phyloP scores from a whole-genome alignment of 1,140 invertebrate genomes.

The Trichoplusia ni region DNA sequence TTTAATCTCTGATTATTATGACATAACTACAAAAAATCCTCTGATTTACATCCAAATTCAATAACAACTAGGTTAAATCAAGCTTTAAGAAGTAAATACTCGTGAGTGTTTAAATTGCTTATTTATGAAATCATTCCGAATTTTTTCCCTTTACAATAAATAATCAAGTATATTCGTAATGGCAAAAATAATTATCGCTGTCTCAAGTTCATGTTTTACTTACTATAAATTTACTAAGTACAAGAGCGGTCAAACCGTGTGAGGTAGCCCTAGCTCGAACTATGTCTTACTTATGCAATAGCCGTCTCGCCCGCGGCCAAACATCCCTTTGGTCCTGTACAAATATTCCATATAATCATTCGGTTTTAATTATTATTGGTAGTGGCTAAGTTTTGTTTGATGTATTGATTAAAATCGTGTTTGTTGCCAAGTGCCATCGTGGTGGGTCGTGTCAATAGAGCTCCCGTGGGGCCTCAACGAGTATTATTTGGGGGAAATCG shows the following conservation, averaged over 20 bases:
- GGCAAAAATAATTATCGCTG: no score
- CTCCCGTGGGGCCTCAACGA: slow-evolving; percentile 47
- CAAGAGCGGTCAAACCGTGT: not conserved
- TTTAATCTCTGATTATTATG: no score
- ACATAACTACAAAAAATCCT: no score
- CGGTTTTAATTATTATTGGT: slow-evolving; percentile 81
- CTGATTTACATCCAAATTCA: no score
- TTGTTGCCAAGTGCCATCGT: slow-evolving; percentile 73
- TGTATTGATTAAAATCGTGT: slow-evolving; percentile 80
- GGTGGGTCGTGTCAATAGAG: slow-evolving; percentile 58
- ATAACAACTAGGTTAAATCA: no score
- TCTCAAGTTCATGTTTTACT: no score
- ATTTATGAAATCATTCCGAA: no score
- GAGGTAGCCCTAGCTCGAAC: slow-evolving; percentile 37
- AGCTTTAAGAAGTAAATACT: no score
- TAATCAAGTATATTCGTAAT: no score
- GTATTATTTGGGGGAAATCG: slow-evolving; percentile 18
- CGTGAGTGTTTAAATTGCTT: no score
- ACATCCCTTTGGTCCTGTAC: slow-evolving; percentile 73
- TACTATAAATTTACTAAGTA: no score
- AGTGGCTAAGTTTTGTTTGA: slow-evolving; percentile 76
- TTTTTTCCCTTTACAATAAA: no score
- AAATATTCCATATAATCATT: slow-evolving; percentile 80
- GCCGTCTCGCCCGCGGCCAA: slow-evolving; percentile 58
- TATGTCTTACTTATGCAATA: slow-evolving; percentile 76